These are phyloP conservation scores for Drosophila yooni DNA, from an alignment of 2,888 invertebrate genomes.

Conservation along the genomic window DNA sequence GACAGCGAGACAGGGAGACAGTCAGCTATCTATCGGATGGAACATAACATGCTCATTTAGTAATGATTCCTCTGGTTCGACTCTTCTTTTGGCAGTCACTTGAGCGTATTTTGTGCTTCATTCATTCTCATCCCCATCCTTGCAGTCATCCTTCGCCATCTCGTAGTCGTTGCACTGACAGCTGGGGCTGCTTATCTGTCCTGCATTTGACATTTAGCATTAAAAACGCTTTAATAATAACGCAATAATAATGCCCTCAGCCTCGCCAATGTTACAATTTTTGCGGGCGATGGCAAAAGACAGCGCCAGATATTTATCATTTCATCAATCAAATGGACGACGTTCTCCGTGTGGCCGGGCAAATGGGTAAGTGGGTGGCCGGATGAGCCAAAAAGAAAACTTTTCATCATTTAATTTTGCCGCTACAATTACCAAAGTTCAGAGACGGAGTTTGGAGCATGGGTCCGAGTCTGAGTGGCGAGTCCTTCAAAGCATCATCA, in stretches of 20 bases:
- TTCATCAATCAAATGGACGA: slow-evolving; percentile 77
- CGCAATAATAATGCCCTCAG: slow-evolving; percentile 77
- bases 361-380: background rate
- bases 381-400: slow-evolving; percentile 56
- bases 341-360: slow-evolving; percentile 8
- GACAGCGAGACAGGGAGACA: slow-evolving; percentile 25
- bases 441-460: slow-evolving; percentile 5
- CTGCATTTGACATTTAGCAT: slow-evolving; percentile 81
- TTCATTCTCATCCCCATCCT: slow-evolving; percentile 14
- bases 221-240: slow-evolving; percentile 81
- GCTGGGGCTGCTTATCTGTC: slow-evolving; percentile 79
- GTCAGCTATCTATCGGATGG: slow-evolving; percentile 47
- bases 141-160: background rate
- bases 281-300: slow-evolving; percentile 41
- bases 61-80: slow-evolving; percentile 62
- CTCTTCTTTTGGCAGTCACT: slow-evolving; percentile 47
- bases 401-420: slow-evolving; percentile 77
- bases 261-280: slow-evolving; percentile 53
- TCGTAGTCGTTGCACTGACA: slow-evolving; percentile 68
- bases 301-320: slow-evolving; percentile 77
- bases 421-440: slow-evolving; percentile 70
- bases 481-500: slow-evolving; percentile 79
- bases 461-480: slow-evolving; percentile 9
- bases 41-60: slow-evolving; percentile 77
- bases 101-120: slow-evolving; percentile 46